Evolutionary conservation across 2,113 vertebrate species (phyloP).

Genomic region (Meriones unguiculatus): DNA sequence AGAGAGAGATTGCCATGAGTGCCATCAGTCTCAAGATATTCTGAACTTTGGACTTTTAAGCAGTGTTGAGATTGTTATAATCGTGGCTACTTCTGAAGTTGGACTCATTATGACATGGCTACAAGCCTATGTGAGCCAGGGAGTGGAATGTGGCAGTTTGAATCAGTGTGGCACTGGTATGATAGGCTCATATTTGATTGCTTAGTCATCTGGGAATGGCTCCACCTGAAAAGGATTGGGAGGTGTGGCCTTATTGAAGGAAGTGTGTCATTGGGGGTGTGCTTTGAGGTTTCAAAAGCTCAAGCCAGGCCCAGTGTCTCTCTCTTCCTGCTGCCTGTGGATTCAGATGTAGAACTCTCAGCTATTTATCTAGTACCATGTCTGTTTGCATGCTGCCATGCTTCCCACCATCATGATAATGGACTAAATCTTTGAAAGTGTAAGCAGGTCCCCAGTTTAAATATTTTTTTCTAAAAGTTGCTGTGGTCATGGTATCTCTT

Average conservation of each 20-base stretch:
- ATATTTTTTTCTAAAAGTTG: neutral
- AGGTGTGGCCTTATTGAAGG: neutral
- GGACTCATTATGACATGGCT: neutral
- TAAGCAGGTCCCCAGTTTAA: neutral
- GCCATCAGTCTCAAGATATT: neutral
- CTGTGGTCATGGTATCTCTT: neutral
- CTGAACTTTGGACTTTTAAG: neutral
- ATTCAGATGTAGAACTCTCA: neutral
- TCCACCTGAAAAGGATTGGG: neutral
- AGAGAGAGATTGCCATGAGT: no score
- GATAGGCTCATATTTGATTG: neutral
- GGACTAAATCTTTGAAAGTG: neutral
- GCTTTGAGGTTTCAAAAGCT: neutral
- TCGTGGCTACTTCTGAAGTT: neutral
- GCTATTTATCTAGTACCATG: neutral
- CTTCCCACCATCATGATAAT: neutral
- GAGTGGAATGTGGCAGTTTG: neutral
- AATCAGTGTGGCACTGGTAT: neutral
- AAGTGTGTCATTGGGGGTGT: neutral
- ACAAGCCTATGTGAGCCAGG: no score
- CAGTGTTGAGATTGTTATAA: neutral
- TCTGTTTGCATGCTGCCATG: neutral
- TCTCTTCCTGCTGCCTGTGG: neutral
- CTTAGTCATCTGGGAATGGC: neutral
- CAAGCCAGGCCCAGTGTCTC: neutral